Evolutionary conservation across 2,113 vertebrate genomes (phyloP), one percentile per base, ranked within the genome.

Genomic region (Silurus meridionalis): DNA sequence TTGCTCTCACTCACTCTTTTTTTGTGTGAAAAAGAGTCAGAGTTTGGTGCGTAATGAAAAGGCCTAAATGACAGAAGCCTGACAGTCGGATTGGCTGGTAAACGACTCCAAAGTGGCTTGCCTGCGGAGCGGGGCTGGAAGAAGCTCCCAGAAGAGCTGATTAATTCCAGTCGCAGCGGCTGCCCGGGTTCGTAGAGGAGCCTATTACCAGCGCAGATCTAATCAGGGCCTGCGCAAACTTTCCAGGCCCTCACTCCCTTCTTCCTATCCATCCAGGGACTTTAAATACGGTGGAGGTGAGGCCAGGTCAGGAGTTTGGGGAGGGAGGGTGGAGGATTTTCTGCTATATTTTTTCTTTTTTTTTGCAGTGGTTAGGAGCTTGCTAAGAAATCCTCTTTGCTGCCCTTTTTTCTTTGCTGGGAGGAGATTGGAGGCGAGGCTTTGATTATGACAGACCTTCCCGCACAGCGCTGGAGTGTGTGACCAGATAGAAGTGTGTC

Each of bases 131-230:
- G 63, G 84, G 90, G 92, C 96, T 95, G 96, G 95, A 96, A 96
- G 96, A 97, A 96, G 97, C 96, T 98, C 97, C 97, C 97, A 97
- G 97, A 96, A 98, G 97, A 97, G 96, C 97, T 99, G 98, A 99
- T 99, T 99, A 99, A 99, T 99, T 98, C 97, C 96, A 97, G 97
- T 96, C 96, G 96, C 94, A 95, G 95, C 94, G 96, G 96, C 96
- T 97, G 96, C 96, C 95, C 93, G 95, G 96, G 96, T 57, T 83
- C 91, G 83, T 63, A 98, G 96, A 97, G 97, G 95, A 97, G 97
- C 97, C 97, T 96, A 99, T 98, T 99, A 99, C 97, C 95, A 95
- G 95, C 93, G 92, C 96, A 95, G 96, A 97, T 97, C 97, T 98
- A 98, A 99, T 99, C 97, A 98, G 96, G 97, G 96, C 92, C 95